These are phyloP conservation scores for Lepidurus couesii DNA, from an alignment of 1,140 invertebrate genomes.

Conservation along the genomic window DNA sequence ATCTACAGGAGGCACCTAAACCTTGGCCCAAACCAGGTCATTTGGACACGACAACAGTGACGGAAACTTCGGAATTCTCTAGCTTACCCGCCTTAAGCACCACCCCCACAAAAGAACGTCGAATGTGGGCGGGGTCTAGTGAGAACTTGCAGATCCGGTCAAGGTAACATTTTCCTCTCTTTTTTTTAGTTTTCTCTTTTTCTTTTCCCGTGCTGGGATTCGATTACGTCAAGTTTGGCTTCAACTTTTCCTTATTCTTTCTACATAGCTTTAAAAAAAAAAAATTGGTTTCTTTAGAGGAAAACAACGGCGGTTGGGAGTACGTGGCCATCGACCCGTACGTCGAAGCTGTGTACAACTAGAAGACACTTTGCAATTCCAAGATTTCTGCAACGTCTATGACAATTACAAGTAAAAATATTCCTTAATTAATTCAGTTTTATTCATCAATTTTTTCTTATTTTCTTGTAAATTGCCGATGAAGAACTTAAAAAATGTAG, in stretches of 20 bases:
- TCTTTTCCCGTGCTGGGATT: not conserved
- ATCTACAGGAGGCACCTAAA: not conserved
- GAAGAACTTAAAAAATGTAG: not conserved
- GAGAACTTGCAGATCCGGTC: not conserved
- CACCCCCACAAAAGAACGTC: not conserved
- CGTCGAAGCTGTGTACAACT: not conserved
- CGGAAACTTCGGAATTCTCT: not conserved
- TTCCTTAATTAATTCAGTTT: no score
- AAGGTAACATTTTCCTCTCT: not conserved
- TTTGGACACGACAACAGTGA: not conserved
- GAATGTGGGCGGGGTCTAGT: not conserved
- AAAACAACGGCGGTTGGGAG: not conserved
- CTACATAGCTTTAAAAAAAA: not conserved
- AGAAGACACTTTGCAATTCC: not conserved
- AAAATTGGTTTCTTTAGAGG: not conserved
- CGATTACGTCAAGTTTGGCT: not conserved
- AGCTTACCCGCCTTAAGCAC: not conserved
- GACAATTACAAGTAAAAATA: not conserved
- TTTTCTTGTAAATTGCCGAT: not conserved
- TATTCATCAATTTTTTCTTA: no score
- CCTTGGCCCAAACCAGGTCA: not conserved
- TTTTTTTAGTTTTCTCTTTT: not conserved
- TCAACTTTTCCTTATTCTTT: not conserved
- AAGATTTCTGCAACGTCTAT: not conserved
- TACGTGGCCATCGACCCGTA: slow-evolving; percentile 20